Percentiles rank a stretch among this genome's conserved stretches.
Evolutionary conservation across 2,888 invertebrate species (phyloP).

Genomic region (Epinotia nisella): DNA sequence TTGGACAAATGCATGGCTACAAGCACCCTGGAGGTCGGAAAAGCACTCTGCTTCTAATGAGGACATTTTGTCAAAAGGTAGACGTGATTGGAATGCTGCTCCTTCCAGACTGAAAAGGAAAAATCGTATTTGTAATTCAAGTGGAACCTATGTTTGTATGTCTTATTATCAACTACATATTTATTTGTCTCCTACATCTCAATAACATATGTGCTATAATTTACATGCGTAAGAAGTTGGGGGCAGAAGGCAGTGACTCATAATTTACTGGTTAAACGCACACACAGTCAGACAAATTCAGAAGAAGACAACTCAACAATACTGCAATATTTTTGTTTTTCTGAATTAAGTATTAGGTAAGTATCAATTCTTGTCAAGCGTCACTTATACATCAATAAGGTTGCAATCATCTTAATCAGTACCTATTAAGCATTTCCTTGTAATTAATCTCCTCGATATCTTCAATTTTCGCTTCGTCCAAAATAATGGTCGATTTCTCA

Average conservation of each 20-base stretch:
- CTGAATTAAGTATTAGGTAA: neutral
- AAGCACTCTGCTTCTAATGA: conserved; percentile 97
- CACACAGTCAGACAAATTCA: neutral
- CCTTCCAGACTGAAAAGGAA: conserved; percentile 89
- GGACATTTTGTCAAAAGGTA: conserved; percentile 97
- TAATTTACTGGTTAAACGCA: neutral
- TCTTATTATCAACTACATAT: neutral
- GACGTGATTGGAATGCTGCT: conserved; percentile 95
- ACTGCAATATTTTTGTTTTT: neutral
- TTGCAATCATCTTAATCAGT: conserved; percentile 23
- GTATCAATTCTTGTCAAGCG: neutral
- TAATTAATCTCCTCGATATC: conserved; percentile 87
- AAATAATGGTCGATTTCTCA: conserved; percentile 68
- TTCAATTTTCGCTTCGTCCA: conserved; percentile 84
- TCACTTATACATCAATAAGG: neutral
- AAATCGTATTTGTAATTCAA: conserved; percentile 42
- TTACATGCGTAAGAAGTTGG: neutral
- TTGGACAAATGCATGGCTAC: conserved; percentile 95
- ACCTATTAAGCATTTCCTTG: conserved; percentile 79
- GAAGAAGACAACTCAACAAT: neutral
- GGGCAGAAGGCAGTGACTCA: neutral
- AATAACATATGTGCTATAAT: neutral
- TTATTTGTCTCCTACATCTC: too few relatives aligned
- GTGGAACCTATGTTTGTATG: neutral
- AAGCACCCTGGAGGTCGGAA: conserved; percentile 94